These are phyloP conservation scores for Nymphicus hollandicus DNA, from an alignment of 2,113 vertebrate genomes.

Conservation along the genomic window DNA sequence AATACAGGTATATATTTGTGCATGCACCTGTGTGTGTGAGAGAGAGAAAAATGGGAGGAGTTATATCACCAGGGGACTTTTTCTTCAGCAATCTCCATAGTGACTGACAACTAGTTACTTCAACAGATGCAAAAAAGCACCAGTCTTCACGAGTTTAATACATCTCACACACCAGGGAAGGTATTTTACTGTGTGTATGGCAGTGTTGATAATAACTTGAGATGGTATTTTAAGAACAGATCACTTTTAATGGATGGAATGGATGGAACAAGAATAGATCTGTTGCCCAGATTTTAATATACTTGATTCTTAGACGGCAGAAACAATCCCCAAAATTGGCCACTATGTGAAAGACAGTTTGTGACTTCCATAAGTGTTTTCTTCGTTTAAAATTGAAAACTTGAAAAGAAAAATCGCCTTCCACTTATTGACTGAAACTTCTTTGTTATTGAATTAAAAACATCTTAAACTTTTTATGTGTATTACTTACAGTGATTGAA, in stretches of 20 bases:
- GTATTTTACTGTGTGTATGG: neutral
- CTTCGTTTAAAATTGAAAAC: neutral
- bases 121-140: neutral
- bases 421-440: neutral
- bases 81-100: neutral
- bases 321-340: neutral
- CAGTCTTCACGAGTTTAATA: neutral
- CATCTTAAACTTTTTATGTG: neutral
- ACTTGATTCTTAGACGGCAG: neutral
- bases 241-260: neutral
- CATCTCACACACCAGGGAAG: neutral
- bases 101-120: constrained; percentile 3
- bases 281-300: neutral
- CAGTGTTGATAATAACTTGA: neutral
- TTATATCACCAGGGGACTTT: neutral
- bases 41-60: neutral
- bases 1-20: neutral
- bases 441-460: neutral
- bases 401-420: neutral
- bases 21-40: neutral
- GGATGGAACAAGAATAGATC: neutral
- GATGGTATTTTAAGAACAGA: neutral
- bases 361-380: neutral
- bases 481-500: neutral
- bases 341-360: neutral